phyloP scores from a whole-genome alignment of 2,113 vertebrate species.

The Acinonyx jubatus region DNA sequence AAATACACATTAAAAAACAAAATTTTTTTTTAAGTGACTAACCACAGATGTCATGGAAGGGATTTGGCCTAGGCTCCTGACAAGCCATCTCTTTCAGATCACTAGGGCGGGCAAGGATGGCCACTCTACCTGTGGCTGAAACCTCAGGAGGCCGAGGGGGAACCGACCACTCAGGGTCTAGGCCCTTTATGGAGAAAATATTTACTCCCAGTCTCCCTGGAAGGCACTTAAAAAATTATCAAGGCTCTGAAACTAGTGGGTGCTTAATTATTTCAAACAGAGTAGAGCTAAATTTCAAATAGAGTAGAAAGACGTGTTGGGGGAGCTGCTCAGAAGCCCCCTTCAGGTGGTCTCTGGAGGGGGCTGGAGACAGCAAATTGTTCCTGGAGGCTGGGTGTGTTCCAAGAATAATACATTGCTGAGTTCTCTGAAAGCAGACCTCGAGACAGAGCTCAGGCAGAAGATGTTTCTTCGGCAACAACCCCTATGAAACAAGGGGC shows the following conservation, averaged over 20 bases:
- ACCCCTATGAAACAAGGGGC: background rate
- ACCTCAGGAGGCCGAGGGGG: background rate
- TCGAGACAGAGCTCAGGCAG: background rate
- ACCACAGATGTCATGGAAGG: background rate
- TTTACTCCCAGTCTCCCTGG: background rate
- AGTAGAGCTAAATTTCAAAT: background rate
- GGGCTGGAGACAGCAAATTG: background rate
- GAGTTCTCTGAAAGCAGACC: background rate
- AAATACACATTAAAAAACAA: no score
- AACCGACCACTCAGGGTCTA: background rate
- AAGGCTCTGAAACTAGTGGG: background rate
- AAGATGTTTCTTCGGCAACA: background rate
- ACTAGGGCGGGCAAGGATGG: background rate
- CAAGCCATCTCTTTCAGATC: background rate
- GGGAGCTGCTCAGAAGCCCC: background rate
- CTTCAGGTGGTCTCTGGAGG: background rate
- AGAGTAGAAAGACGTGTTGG: background rate
- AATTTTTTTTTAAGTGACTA: background rate
- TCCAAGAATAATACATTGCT: background rate
- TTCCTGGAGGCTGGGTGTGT: background rate
- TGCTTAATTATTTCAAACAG: background rate
- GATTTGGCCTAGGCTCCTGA: background rate
- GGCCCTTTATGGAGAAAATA: background rate
- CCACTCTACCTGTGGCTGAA: background rate
- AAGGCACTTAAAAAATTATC: background rate